Conservation (phyloP, 2,888 invertebrate genomes). For the Synanthedon vespiformis region DNA sequence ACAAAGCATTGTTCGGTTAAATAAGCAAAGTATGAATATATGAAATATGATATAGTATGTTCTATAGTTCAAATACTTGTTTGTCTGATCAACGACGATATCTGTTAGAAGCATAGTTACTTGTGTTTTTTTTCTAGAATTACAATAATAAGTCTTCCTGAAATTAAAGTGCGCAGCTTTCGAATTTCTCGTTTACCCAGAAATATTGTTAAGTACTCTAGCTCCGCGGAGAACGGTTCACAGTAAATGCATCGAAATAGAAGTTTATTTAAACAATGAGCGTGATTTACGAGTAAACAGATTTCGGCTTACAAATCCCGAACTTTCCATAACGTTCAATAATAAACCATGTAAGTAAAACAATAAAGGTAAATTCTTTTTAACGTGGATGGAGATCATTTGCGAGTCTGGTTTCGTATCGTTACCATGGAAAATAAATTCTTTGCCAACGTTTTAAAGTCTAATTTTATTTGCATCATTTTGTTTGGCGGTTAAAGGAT, state of each 20-base stretch:
- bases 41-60: too few species aligned
- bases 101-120: neutral
- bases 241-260: conserved; percentile 60
- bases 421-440: neutral
- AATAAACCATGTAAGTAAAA: neutral
- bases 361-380: neutral
- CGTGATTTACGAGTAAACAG: conserved; percentile 66
- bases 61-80: too few species aligned
- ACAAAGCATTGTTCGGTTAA: too few species aligned
- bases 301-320: conserved; percentile 36
- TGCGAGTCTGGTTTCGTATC: neutral
- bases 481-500: conserved; percentile 27
- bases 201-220: conserved; percentile 47
- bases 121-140: neutral
- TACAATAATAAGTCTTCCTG: neutral
- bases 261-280: conserved; percentile 61
- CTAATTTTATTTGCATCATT: neutral
- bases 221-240: conserved; percentile 37
- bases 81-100: too few species aligned
- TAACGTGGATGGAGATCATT: neutral
- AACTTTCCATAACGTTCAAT: conserved; percentile 17
- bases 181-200: conserved; percentile 37
- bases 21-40: too few species aligned
- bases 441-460: neutral
- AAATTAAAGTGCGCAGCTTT: conserved; percentile 32